Base-by-base conservation (phyloP, 2,888 invertebrate genomes). In the Norana najaformis region DNA sequence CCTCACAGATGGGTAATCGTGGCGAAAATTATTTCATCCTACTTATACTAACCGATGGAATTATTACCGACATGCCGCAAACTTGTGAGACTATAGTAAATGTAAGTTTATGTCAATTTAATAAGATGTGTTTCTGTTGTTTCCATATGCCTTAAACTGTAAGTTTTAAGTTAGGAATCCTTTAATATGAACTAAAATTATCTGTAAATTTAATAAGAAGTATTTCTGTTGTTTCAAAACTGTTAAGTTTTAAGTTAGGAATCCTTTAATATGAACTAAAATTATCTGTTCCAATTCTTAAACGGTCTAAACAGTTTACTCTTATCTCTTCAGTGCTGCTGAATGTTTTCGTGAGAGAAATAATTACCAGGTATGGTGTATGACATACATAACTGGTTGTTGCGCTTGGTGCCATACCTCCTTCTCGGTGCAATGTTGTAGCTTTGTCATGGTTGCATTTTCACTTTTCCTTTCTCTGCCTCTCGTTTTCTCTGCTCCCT, bases 11-110 rank as follows among this genome's bases (percentile, higher is more conserved):
- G 89, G 39, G 88, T 36, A 53, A 47, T n/a, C 69, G 88, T 34
- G 96, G 96, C 14, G 94, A 95, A 89, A 92, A 95, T 92, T 96
- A 96, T 93, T 96, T 96, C 94, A 96, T 96, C 88, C 94, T 96
- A 83, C 95, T 96, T 85, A 96, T 96, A 90, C 95, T 96, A 88
- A 96, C 96, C 3, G 96, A 96, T 93, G 96, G 96, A 6, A 95
- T 96, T 88, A 96, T 96, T 91, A 96, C 96, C 6, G 96, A 96
- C 93, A 96, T 96, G 93, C 93, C 91, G 34, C 91, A 91, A 69
- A 91, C 91, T 36, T 89, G 83, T 18, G 90, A 91, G 83, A 93
- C 95, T 38, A 95, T 95, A 91, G 94, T 95, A 83, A 91, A 93
- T 90, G 94, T 94, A 92, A 92, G 92, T 92, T 34, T 82, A n/a